These are phyloP conservation scores for Falco biarmicus DNA, from an alignment of 2,797 vertebrate genomes.

Conservation along the genomic window DNA sequence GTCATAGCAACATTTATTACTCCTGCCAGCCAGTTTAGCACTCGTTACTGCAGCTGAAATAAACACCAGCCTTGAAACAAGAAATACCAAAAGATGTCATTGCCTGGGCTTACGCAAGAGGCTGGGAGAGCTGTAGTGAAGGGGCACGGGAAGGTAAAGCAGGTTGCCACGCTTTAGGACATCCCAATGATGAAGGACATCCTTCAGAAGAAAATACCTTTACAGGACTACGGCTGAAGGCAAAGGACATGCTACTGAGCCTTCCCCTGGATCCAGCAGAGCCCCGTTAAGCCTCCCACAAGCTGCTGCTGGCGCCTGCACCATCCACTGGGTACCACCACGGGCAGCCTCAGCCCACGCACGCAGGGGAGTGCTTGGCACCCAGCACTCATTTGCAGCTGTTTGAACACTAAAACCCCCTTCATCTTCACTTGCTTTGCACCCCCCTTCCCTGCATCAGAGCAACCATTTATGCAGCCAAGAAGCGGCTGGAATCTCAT, in stretches of 20 bases:
- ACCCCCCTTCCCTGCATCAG: not conserved
- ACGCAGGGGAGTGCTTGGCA: fast-evolving
- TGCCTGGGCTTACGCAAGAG: not conserved
- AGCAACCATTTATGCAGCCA: slow-evolving; percentile 8
- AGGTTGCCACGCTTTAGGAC: not conserved
- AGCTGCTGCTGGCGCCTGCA: not conserved
- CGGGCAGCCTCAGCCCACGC: not conserved
- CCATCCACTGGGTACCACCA: fast-evolving
- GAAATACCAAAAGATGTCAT: not conserved
- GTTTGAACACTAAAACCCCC: not conserved
- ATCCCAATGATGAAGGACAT: not conserved
- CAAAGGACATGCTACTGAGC: fast-evolving
- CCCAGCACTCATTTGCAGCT: not conserved
- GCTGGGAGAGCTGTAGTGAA: not conserved
- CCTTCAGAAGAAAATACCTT: not conserved
- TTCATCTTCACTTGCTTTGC: not conserved
- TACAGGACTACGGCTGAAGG: not conserved
- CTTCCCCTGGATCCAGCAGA: not conserved
- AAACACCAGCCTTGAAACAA: not conserved
- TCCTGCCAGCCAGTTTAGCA: not conserved
- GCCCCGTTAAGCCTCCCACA: not conserved
- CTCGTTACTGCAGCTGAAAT: not conserved
- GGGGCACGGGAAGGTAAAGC: not conserved
- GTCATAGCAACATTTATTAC: slow-evolving; percentile 3
- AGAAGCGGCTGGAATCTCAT: slow-evolving; percentile 14